Conservation (phyloP, 2,888 invertebrate species). For the Allacma fusca region DNA sequence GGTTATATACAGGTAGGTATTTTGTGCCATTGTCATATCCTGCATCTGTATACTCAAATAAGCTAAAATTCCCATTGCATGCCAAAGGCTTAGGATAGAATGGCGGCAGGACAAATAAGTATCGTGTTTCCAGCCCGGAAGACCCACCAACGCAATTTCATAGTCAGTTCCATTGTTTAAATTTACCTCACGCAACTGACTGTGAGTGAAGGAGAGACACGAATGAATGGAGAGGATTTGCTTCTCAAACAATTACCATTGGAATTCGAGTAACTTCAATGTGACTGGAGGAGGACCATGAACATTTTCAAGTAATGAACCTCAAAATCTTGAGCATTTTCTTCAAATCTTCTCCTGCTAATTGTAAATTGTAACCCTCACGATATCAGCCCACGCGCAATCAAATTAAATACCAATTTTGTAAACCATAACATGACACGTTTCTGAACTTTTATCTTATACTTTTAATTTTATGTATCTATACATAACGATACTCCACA, state of each 20-base stretch:
- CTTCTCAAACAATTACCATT: not conserved
- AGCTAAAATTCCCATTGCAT: too few species aligned
- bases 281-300: conserved; percentile 5
- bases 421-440: conserved; percentile 1
- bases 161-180: conserved; percentile 6
- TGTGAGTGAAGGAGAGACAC: not conserved
- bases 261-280: not conserved
- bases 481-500: too few species aligned
- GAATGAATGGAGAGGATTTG: not conserved
- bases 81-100: too few species aligned
- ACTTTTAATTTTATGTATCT: too few species aligned
- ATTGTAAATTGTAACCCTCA: conserved; percentile 13
- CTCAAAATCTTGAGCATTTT: not conserved
- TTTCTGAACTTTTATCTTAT: too few species aligned
- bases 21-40: not conserved
- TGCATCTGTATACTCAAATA: too few species aligned
- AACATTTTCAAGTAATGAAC: not conserved
- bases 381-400: conserved; percentile 5
- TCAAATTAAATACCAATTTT: conserved; percentile 3
- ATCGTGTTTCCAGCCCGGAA: conserved; percentile 16
- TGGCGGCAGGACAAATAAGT: not conserved
- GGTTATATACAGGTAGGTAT: not conserved
- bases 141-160: conserved; percentile 17
- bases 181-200: not conserved
- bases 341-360: not conserved